Percentiles rank a stretch among this genome's conserved stretches.
Conservation (phyloP, 1,140 invertebrate genomes). For the Drosophila orena region DNA sequence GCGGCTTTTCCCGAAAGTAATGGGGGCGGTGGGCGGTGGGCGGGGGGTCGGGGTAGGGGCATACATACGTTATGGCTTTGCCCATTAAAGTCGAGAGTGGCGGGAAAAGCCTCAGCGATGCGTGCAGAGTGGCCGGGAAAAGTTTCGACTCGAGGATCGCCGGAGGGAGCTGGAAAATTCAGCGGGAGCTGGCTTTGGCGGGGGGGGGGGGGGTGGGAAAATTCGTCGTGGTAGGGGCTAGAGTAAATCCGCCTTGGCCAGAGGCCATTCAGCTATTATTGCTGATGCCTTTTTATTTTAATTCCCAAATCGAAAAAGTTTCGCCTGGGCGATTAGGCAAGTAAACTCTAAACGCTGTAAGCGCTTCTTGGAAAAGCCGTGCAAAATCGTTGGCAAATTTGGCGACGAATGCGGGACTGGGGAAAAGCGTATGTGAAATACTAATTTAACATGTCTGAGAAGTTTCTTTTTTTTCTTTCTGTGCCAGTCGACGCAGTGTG, state of each 20-base stretch:
- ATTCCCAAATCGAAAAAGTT: slow-evolving; percentile 82
- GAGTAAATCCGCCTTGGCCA: slow-evolving; percentile 18
- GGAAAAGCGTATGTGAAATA: slow-evolving; percentile 69
- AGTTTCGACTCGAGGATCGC: slow-evolving; percentile 34
- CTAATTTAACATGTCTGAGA: slow-evolving; percentile 72
- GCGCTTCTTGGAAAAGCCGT: slow-evolving; percentile 19
- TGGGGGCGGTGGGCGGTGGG: not conserved
- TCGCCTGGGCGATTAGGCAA: slow-evolving; percentile 62
- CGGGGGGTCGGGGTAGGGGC: slow-evolving; percentile 2
- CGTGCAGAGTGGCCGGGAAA: slow-evolving; percentile 54
- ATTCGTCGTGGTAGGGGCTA: not conserved
- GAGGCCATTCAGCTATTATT: slow-evolving; percentile 36
- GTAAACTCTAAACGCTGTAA: slow-evolving; percentile 71
- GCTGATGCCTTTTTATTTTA: slow-evolving; percentile 68
- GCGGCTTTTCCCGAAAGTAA: slow-evolving; percentile 24
- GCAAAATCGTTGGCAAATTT: not conserved
- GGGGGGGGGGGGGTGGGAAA: not conserved
- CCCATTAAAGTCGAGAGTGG: slow-evolving; percentile 48
- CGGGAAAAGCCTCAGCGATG: slow-evolving; percentile 45
- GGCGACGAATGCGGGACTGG: not conserved
- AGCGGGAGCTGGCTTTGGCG: no score
- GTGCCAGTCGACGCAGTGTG: not conserved
- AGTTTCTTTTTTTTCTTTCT: slow-evolving; percentile 28
- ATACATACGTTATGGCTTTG: slow-evolving; percentile 34
- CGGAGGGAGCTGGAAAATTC: not conserved